phyloP scores from a whole-genome alignment of 2,888 invertebrate species.

The Phyto melanocephala region DNA sequence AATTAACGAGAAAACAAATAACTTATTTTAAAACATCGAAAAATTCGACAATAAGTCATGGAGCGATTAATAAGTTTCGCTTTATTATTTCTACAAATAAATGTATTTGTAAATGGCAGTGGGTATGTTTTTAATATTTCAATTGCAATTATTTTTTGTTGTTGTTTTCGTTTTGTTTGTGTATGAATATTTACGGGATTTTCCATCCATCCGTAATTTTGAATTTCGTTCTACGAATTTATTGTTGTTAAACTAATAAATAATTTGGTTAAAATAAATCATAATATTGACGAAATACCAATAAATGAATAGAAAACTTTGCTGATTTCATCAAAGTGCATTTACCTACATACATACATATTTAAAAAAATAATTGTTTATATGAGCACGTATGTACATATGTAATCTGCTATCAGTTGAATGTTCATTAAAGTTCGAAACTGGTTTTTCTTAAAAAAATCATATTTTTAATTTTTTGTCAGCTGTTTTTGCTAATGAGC shows the following conservation, averaged over 20 bases:
- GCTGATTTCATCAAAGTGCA: too few relatives aligned
- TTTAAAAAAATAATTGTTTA: too few relatives aligned
- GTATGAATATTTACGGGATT: too few relatives aligned
- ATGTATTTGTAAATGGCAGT: conserved; percentile 68
- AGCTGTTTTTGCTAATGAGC: background rate
- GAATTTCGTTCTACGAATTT: too few relatives aligned
- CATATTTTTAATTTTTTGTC: background rate
- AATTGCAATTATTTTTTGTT: background rate
- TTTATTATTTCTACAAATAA: conserved; percentile 68
- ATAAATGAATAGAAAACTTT: too few relatives aligned
- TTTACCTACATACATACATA: too few relatives aligned
- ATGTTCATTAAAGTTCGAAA: conserved; percentile 4
- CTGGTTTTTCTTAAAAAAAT: conserved; percentile 31
- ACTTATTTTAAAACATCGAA: background rate
- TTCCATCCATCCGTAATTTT: too few relatives aligned
- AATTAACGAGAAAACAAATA: background rate
- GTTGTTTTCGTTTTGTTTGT: background rate
- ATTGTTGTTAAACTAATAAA: too few relatives aligned
- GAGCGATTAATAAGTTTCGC: conserved; percentile 66
- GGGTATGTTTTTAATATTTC: conserved; percentile 70
- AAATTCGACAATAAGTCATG: conserved; percentile 65
- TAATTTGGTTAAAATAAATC: too few relatives aligned
- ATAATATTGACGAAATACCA: too few relatives aligned
- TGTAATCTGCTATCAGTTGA: background rate
- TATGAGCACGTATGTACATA: background rate